A percentile compares a stretch with the other conserved stretches of the same genome.
These are phyloP conservation scores for Gymnosoma rotundatum DNA, from an alignment of 2,888 invertebrate genomes.

Conservation along the genomic window DNA sequence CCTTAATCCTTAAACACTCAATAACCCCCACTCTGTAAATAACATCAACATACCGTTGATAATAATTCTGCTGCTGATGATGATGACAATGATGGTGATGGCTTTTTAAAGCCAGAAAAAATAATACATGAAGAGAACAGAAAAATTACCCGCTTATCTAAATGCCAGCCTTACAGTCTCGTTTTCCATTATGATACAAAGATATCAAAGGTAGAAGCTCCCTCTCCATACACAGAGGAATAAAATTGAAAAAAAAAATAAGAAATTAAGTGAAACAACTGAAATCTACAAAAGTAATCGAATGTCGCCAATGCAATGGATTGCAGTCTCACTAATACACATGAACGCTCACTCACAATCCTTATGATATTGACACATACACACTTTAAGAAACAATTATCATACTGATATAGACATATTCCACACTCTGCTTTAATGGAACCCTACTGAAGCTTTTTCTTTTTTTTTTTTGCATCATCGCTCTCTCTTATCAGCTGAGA, in stretches of 20 bases:
- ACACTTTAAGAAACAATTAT: slow-evolving; percentile 45
- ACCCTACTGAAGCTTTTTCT: neutral
- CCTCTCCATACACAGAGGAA: slow-evolving; percentile 59
- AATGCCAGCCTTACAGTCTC: slow-evolving; percentile 83
- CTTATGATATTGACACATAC: slow-evolving; percentile 12
- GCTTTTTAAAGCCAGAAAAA: slow-evolving; percentile 56
- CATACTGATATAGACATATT: slow-evolving; percentile 54
- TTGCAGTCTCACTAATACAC: slow-evolving; percentile 63
- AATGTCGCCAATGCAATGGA: slow-evolving; percentile 78
- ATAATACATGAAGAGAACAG: slow-evolving; percentile 28
- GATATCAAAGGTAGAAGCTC: slow-evolving; percentile 75
- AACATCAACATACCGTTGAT: slow-evolving; percentile 68
- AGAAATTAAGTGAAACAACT: slow-evolving; percentile 62
- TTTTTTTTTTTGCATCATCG: slow-evolving; percentile 30
- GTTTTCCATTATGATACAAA: slow-evolving; percentile 83
- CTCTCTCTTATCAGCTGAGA: slow-evolving; percentile 66
- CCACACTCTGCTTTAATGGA: slow-evolving; percentile 35
- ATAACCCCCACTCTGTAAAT: slow-evolving; percentile 70
- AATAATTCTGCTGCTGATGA: slow-evolving; percentile 42
- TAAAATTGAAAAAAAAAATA: slow-evolving; percentile 57
- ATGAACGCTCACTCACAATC: slow-evolving; percentile 22
- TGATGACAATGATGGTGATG: slow-evolving; percentile 58
- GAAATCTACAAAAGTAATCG: slow-evolving; percentile 77
- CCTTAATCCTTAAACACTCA: slow-evolving; percentile 64
- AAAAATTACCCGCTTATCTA: slow-evolving; percentile 79